phyloP scores from a whole-genome alignment of 2,888 invertebrate genomes.

The Dolichopus griseipennis region DNA sequence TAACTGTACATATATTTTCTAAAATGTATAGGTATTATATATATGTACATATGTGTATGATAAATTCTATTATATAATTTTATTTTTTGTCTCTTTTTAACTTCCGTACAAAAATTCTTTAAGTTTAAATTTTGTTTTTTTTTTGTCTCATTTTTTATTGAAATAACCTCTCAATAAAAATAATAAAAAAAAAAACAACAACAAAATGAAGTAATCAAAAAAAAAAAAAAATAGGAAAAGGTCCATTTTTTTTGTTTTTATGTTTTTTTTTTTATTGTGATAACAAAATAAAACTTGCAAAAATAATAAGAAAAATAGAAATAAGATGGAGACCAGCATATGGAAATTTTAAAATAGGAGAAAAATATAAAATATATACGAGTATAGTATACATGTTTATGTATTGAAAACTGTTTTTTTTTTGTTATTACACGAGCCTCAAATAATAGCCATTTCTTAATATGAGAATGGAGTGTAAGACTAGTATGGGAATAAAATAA shows the following conservation, averaged over 20 bases:
- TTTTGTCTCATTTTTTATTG: no score
- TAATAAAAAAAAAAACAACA: neutral
- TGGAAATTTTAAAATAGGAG: neutral
- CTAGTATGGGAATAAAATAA: neutral
- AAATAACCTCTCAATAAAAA: neutral
- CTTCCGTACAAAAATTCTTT: no score
- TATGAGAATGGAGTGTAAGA: neutral
- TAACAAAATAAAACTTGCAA: neutral
- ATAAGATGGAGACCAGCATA: slow-evolving; percentile 6
- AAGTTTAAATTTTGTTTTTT: no score
- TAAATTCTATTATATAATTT: no score
- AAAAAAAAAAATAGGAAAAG: neutral
- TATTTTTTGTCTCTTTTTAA: no score
- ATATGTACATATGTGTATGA: no score
- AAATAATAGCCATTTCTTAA: neutral
- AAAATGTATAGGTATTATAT: no score
- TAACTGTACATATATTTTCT: no score
- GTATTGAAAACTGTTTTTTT: neutral
- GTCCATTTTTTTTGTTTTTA: neutral
- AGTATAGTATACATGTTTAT: no score
- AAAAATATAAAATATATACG: neutral
- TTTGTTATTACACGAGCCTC: neutral
- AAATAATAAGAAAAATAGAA: neutral
- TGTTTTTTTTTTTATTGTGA: neutral
- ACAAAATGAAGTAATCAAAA: neutral